Base-by-base conservation (phyloP, 2,888 invertebrate species). In the Sylvicola cinctus region DNA sequence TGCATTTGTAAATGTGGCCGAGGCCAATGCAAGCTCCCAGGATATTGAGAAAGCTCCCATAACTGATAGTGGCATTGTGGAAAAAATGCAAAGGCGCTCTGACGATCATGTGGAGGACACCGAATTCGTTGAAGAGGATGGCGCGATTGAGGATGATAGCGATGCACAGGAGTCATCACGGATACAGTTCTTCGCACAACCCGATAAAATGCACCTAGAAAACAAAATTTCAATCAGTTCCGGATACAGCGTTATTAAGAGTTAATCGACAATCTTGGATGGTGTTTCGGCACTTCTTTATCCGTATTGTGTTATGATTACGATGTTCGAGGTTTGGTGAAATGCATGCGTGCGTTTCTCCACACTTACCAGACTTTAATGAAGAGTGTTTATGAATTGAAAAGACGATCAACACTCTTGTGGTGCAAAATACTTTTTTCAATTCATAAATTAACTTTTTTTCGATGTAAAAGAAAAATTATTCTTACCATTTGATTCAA, bases 1-100 rank as follows among this genome's bases (percentile, higher is more conserved):
- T 33, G 80, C 84, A 26, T 85, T 85, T 46, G 83, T 84, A 2
- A 77, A 79, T 49, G 84, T 83, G 30, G 85, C 85, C 15, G 84
- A 84, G 58, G 80, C 78, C 43, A 85, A 85, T 54, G 72, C 81
- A 7, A 58, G 66, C 31, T 68, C 69, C 41, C 68, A 70, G 54
- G 71, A 73, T 41, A 59, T 69, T 40, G 70, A 69, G 45, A 62
- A 65, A 42, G 56, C 68, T 17, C 65, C 63, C 15, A 62, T 65
- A 33, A 59, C 61, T 47, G 64, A 64, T 34, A 61, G 63, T 39
- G 65, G 65, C 26, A 43, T 44, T 16, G 38, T 44, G 3, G 45
- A 45, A 38, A 36, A 31, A 34, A 41, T 42, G 38, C 20, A 36
- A 8, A 25, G 36, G 5, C 31, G 31, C n/a, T 4, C 27, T 25